Evolutionary conservation across 2,888 invertebrate genomes (phyloP), one percentile per base, ranked within the genome.

Genomic region (Buathra laborator): DNA sequence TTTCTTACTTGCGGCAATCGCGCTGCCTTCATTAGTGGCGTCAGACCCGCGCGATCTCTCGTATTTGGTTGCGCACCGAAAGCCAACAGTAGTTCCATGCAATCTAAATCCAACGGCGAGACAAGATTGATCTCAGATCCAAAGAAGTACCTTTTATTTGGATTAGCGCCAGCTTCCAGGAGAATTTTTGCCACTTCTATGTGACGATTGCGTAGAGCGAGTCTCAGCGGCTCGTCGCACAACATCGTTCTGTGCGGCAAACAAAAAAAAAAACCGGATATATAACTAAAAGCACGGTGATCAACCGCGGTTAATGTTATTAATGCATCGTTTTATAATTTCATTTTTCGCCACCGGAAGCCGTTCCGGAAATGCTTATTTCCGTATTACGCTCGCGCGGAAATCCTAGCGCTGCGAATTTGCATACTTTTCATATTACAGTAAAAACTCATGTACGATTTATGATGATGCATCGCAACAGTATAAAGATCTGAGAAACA

Each of bases 141-240:
- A 93, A 98, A 97, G 94, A 98, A 98, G 94, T 98, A 98, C n/a
- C 97, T 95, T 90, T 98, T 97, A 94, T 98, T 98, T 5, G 98
- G 97, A 93, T 98, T 97, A 0, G 98, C 98, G 0, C 98, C 98
- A 88, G 97, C 96, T 90, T 98, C 97, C 43, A 98, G 94, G 2
- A 98, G 95, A 46, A 97, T 94, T 88, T 95, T 95, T 0, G 96
- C 96, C 29, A 96, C 96, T 7, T 96, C 96, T 91, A 96, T 96
- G 92, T 98, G 97, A 87, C 97, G 97, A 92, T 98, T 98, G 90
- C 98, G 96, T 87, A 99, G 96, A 1, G 98, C 98, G 86, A 99
- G 94, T 66, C 98, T 95, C n/a, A 99, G 94, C 0, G 99, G 98
- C 91, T 98, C 98, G 91, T 98, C 98, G 90, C 97, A 97, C 32